Percentiles rank a stretch among this genome's conserved stretches.
Conservation (phyloP, 30 jellyfish, hydroid and myxozoan genomes). For the Aurelia sp. region DNA sequence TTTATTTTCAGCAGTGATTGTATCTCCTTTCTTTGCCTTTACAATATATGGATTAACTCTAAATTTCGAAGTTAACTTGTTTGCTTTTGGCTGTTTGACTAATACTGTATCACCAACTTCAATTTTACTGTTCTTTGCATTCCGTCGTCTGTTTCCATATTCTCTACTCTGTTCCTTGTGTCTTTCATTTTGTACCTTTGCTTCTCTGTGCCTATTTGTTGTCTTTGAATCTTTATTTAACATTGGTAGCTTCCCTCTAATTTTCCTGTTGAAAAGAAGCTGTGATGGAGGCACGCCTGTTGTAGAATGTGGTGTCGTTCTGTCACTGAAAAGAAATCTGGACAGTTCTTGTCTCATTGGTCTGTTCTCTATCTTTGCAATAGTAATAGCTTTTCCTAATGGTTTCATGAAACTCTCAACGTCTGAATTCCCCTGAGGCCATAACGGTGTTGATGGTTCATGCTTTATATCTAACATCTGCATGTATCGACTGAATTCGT, state of each 20-base stretch:
- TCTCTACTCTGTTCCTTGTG: too few species aligned
- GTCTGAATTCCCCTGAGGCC: constrained; percentile 60
- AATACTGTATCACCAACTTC: too few species aligned
- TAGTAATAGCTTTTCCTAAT: constrained; percentile 16
- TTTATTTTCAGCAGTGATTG: too few species aligned
- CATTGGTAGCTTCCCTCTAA: constrained; percentile 16
- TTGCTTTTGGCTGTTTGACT: too few species aligned
- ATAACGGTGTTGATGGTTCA: constrained; percentile 26
- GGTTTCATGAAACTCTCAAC: constrained; percentile 50
- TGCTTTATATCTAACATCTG: constrained; percentile 23
- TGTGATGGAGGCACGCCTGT: constrained; percentile 52
- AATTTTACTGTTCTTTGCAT: too few species aligned
- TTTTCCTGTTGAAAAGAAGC: constrained; percentile 34
- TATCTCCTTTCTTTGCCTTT: too few species aligned
- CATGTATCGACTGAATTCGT: constrained; percentile 22
- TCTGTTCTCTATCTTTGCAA: constrained; percentile 52
- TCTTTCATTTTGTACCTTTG: too few species aligned
- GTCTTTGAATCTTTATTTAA: not conserved
- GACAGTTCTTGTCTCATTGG: constrained; percentile 56
- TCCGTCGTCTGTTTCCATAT: too few species aligned
- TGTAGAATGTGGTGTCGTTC: constrained; percentile 57
- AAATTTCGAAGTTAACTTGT: too few species aligned
- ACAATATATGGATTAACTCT: too few species aligned
- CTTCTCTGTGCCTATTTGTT: too few species aligned
- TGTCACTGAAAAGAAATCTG: constrained; percentile 20